Evolutionary conservation across 1,140 invertebrate species (phyloP), one percentile per base, ranked within the genome.

Genomic region (Drosophila athabasca): DNA sequence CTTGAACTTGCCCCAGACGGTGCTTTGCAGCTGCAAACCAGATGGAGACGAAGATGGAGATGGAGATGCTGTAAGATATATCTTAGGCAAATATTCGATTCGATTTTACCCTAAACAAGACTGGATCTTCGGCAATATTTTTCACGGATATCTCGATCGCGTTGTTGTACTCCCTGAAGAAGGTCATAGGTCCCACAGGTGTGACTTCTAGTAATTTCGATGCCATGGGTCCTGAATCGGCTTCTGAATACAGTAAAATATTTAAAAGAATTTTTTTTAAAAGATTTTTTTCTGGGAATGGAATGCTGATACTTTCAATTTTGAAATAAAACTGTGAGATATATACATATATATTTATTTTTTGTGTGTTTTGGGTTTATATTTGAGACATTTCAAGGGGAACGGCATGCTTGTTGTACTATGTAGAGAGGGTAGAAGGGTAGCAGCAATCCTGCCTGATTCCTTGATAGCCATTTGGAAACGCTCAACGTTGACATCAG

Each of bases 81-180:
- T 19, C 17, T 19, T 19, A 19, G 0, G 17, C 17, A 19, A 19
- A 1, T 19, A 19, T 19, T 19, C 17, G 17, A 19, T 19, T 19
- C 17, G 17, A 19, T 19, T 19, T 19, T 60, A 76, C 73, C 72
- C 68, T 76, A 39, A 46, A 76, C 13, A 73, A 68, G 3, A 76
- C 72, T 7, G 52, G 3, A 1, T 13, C 22, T 8, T 45, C 0
- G 13, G 24, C 17, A 5, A 50, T 19, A 57, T 76, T 76, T 4
- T 4, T 41, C 3, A 76, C 31, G 11, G 7, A n/a, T 41, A 6
- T 13, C 62, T 39, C 15, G 43, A 24, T 2, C 53, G 22, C 5
- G 1, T 8, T 13, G 8, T 9, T 35, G 0, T 46, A 8, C 2
- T 4, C 17, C 22, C 31, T 51, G 2, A 51, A 52, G 39, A 76